A percentile compares a stretch with the other conserved stretches of the same genome.
phyloP scores from a whole-genome alignment of 2,113 vertebrate species.

The Podiceps cristatus region DNA sequence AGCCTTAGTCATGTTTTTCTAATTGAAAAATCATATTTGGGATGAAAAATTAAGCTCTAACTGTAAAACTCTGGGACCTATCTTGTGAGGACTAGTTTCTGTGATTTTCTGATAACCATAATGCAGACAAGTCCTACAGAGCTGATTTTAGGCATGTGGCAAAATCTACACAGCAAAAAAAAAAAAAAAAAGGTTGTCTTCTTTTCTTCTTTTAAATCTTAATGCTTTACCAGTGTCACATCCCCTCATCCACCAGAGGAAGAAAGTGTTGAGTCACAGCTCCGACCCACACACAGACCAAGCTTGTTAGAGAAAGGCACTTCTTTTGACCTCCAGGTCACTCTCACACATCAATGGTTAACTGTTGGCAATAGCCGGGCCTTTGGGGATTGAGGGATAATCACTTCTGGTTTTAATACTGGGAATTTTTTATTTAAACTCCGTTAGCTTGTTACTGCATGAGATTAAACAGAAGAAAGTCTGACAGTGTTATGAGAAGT shows the following conservation, averaged over 20 bases:
- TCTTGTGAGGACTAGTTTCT: slow-evolving; percentile 3
- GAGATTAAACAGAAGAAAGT: slow-evolving; percentile 65
- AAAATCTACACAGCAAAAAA: not conserved
- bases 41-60: slow-evolving; percentile 43
- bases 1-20: slow-evolving; percentile 65
- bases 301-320: not conserved
- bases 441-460: slow-evolving; percentile 22
- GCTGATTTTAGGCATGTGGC: not conserved
- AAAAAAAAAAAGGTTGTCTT: not conserved
- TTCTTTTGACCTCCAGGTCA: not conserved
- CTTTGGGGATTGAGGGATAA: slow-evolving; percentile 12
- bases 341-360: slow-evolving; percentile 16
- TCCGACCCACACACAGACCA: not conserved
- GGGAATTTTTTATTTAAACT: slow-evolving; percentile 49
- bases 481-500: slow-evolving; percentile 36
- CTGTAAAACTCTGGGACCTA: not conserved
- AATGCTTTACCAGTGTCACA: not conserved
- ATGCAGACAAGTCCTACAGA: not conserved
- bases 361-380: not conserved
- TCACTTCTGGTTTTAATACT: not conserved
- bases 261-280: not conserved
- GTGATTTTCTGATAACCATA: not conserved
- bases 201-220: not conserved
- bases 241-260: not conserved
- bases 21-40: slow-evolving; percentile 63